Conservation (phyloP, 2,113 vertebrate species). For the Sylvietta virens region DNA sequence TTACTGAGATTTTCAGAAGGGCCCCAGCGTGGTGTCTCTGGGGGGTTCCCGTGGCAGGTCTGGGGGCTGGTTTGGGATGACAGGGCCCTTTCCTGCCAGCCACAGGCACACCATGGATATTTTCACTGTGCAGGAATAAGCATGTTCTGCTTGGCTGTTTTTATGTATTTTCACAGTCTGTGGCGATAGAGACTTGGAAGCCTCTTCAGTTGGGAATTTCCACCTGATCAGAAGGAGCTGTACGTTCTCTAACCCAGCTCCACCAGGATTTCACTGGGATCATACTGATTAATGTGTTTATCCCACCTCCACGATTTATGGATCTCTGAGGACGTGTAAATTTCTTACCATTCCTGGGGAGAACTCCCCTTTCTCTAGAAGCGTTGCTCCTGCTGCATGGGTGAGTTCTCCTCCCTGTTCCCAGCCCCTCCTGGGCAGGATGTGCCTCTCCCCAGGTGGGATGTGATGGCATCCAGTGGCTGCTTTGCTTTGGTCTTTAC, state of each 20-base stretch:
- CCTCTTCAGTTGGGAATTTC: not conserved
- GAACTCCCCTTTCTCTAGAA: not conserved
- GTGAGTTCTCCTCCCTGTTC: not conserved
- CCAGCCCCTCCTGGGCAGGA: not conserved
- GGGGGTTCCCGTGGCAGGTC: not conserved
- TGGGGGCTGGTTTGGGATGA: not conserved
- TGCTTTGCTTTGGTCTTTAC: not conserved
- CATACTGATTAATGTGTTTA: not conserved
- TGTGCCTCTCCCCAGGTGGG: not conserved
- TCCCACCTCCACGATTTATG: not conserved
- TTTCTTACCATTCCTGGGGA: not conserved
- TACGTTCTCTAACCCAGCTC: not conserved
- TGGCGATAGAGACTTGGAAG: not conserved
- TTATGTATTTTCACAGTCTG: not conserved
- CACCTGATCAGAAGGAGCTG: not conserved
- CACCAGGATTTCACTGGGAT: not conserved
- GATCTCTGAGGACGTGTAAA: not conserved
- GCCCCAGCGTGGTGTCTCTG: not conserved
- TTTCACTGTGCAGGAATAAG: not conserved
- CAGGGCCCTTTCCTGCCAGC: not conserved
- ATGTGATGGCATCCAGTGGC: not conserved
- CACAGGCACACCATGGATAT: not conserved
- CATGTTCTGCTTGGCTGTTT: not conserved
- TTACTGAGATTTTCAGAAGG: slow-evolving; percentile 70
- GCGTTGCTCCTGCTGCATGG: rapidly evolving